A percentile compares a stretch with the other conserved stretches of the same genome.
phyloP scores from a whole-genome alignment of 2,888 invertebrate genomes.

The Acanthosepion esculentum region DNA sequence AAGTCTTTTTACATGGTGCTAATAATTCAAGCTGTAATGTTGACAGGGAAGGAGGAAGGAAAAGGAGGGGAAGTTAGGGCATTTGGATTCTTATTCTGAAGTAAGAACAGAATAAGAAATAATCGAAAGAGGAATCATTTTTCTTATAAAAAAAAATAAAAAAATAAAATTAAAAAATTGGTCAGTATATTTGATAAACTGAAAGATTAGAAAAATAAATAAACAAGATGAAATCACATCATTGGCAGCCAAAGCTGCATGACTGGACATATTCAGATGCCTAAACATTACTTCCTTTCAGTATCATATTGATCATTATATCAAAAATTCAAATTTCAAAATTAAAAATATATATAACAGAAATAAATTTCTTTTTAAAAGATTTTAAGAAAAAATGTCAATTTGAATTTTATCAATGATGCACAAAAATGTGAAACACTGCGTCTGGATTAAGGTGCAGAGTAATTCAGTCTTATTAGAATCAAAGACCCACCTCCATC shows the following conservation, averaged over 20 bases:
- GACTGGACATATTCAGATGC: neutral
- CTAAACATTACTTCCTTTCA: neutral
- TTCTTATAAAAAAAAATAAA: neutral
- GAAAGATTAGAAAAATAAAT: neutral
- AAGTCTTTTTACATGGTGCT: neutral
- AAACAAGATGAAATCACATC: neutral
- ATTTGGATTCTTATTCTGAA: conserved; percentile 2
- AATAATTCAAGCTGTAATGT: neutral
- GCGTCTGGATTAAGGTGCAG: neutral
- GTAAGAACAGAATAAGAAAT: neutral
- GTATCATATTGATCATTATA: conserved; percentile 33
- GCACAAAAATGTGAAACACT: conserved; percentile 8
- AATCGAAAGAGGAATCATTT: neutral
- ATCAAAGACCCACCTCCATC: conserved; percentile 17
- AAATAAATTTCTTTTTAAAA: neutral
- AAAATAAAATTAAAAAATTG: neutral
- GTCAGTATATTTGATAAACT: conserved; percentile 6
- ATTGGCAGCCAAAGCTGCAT: neutral
- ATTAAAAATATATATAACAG: conserved; percentile 9
- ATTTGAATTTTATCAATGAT: conserved; percentile 33
- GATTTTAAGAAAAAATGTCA: neutral
- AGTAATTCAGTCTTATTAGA: neutral
- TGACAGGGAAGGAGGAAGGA: conserved; percentile 9
- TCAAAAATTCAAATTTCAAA: conserved; percentile 23
- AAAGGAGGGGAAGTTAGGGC: neutral